Evolutionary conservation across 1,140 invertebrate species (phyloP).

Genomic region (Agraylea sexmaculata): DNA sequence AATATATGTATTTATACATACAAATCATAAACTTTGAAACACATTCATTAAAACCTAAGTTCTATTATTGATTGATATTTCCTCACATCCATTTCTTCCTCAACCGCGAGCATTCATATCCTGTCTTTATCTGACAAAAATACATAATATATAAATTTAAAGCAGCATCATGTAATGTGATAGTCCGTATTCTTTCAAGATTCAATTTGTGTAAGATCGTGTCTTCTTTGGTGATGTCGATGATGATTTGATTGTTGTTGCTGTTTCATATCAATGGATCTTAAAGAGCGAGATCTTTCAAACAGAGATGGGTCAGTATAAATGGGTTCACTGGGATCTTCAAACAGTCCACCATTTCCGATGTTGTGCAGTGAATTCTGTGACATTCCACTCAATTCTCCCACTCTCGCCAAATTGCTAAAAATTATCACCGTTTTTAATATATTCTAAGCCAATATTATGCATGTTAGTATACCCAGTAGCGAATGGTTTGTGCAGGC

Average conservation of each 20-base stretch:
- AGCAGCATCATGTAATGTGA: constrained; percentile 10
- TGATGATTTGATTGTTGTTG: constrained; percentile 34
- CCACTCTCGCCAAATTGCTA: constrained; percentile 36
- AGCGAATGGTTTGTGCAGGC: constrained; percentile 47
- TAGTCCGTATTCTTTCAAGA: constrained; percentile 4
- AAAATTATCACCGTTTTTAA: constrained; percentile 15
- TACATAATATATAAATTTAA: no score
- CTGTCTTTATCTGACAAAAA: no score
- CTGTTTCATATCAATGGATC: constrained; percentile 31
- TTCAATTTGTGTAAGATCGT: constrained; percentile 6
- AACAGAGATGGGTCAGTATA: constrained; percentile 87
- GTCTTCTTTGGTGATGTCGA: constrained; percentile 28
- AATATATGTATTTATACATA: no score
- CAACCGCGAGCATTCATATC: no score
- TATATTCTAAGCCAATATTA: no score
- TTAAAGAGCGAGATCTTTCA: constrained; percentile 60
- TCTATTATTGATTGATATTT: no score
- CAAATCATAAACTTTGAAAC: no score
- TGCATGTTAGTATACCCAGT: constrained; percentile 34
- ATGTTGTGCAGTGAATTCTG: constrained; percentile 22
- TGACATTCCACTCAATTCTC: constrained; percentile 22
- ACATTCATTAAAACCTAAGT: no score
- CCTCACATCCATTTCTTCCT: no score
- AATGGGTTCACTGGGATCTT: constrained; percentile 84
- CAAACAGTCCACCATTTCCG: constrained; percentile 43